phyloP scores from a whole-genome alignment of 2,888 invertebrate genomes.

The Dromius quadrimaculatus region DNA sequence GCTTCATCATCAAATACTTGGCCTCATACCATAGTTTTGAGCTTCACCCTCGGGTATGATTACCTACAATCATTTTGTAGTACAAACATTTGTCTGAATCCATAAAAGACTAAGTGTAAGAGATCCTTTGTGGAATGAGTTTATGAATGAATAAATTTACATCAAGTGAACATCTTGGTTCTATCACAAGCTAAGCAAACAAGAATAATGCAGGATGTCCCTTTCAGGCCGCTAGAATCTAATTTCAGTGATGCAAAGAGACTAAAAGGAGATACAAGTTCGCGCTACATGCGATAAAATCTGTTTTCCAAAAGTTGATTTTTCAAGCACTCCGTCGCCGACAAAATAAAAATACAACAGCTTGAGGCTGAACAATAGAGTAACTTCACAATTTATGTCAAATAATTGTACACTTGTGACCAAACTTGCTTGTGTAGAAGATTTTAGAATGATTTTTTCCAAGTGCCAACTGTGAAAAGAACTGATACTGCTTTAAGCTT shows the following conservation, averaged over 20 bases:
- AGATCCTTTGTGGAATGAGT: slow-evolving; percentile 14
- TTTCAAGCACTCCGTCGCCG: slow-evolving; percentile 29
- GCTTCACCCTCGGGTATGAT: too few species aligned
- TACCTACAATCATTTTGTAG: too few species aligned
- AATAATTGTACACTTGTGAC: slow-evolving; percentile 38
- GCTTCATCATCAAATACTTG: too few species aligned
- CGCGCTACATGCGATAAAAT: slow-evolving; percentile 41
- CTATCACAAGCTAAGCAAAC: slow-evolving; percentile 25
- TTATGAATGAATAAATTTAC: slow-evolving; percentile 26
- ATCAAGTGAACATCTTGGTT: slow-evolving; percentile 12
- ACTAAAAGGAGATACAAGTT: slow-evolving; percentile 41
- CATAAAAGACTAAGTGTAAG: too few species aligned
- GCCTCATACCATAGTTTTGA: too few species aligned
- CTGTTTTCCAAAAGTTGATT: slow-evolving; percentile 39
- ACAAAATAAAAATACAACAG: slow-evolving; percentile 30
- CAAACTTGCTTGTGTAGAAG: slow-evolving; percentile 17
- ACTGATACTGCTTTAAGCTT: too few species aligned
- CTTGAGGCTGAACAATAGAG: slow-evolving; percentile 27
- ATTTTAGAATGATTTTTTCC: slow-evolving; percentile 25
- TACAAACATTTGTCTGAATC: too few species aligned
- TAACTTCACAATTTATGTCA: slow-evolving; percentile 42
- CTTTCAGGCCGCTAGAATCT: slow-evolving; percentile 41
- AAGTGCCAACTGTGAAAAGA: slow-evolving; percentile 9
- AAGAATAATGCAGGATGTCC: slow-evolving; percentile 37
- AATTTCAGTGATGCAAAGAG: slow-evolving; percentile 41